phyloP scores from a whole-genome alignment of 2,797 vertebrate species.

The Austrolebias charrua region DNA sequence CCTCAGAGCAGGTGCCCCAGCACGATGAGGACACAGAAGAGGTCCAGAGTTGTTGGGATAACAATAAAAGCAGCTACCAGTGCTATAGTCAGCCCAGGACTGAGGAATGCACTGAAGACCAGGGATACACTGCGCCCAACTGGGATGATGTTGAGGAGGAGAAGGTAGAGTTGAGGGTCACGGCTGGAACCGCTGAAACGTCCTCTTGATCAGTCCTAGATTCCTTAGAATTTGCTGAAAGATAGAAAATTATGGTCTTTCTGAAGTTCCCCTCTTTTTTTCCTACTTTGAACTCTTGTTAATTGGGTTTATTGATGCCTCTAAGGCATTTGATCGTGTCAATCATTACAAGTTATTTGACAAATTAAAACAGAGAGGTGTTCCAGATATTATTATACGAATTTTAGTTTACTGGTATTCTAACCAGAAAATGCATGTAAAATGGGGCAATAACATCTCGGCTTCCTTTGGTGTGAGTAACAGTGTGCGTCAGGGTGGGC shows the following conservation, averaged over 20 bases:
- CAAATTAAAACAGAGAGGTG: no score
- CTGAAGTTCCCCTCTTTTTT: not conserved
- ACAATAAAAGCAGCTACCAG: conserved; percentile 12
- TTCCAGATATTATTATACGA: no score
- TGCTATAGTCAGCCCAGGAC: conserved; percentile 20
- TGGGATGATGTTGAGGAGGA: conserved; percentile 61
- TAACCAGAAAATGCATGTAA: no score
- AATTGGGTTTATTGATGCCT: no score
- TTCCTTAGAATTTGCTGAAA: not conserved
- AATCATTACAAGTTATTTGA: no score
- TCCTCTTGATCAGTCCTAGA: conserved; percentile 6
- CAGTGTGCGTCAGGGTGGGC: no score
- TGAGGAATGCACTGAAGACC: conserved; percentile 36
- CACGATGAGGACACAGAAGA: conserved; percentile 14
- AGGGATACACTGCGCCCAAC: conserved; percentile 35
- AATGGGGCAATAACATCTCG: no score
- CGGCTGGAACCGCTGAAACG: not conserved
- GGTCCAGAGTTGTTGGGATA: conserved; percentile 39
- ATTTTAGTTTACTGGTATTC: no score
- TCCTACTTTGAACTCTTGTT: not conserved
- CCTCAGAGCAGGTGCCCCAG: conserved; percentile 21
- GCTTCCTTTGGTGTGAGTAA: no score
- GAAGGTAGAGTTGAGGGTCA: conserved; percentile 2
- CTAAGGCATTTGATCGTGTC: no score
- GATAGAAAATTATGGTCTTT: no score